Conservation (phyloP, 2,888 invertebrate species). For the Lithosia quadra region DNA sequence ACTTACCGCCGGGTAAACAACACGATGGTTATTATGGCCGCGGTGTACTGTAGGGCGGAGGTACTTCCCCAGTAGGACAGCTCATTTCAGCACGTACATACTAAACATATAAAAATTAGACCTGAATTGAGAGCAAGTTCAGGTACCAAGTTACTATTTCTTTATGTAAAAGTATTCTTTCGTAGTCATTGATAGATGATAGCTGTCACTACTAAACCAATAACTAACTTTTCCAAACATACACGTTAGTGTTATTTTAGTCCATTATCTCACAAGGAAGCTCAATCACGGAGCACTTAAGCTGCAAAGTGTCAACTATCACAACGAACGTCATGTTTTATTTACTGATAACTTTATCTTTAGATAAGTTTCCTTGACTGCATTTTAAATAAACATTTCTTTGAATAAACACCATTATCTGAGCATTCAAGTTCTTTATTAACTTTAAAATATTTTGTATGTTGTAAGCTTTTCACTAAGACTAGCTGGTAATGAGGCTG, state of each 20-base stretch:
- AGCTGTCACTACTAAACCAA: conserved; percentile 2
- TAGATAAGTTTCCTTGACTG: conserved; percentile 46
- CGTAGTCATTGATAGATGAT: neutral
- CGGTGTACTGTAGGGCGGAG: no score
- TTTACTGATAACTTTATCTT: conserved; percentile 51
- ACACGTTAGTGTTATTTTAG: conserved; percentile 28
- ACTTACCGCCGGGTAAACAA: no score
- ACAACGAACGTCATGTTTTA: conserved; percentile 43
- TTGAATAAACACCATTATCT: conserved; percentile 46
- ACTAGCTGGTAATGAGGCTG: conserved; percentile 22
- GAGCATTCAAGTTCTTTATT: conserved; percentile 29
- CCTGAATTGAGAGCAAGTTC: no score
- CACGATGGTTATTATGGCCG: no score
- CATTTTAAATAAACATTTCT: conserved; percentile 39
- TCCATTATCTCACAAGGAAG: conserved; percentile 46
- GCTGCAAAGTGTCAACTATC: conserved; percentile 37
- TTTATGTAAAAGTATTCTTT: neutral
- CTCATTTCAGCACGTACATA: no score
- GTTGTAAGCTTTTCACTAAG: conserved; percentile 28
- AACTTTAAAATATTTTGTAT: conserved; percentile 29
- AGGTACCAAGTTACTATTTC: neutral
- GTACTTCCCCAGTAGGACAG: no score
- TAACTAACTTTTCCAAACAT: conserved; percentile 23
- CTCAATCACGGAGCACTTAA: conserved; percentile 50
- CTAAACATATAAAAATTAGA: no score